phyloP scores from a whole-genome alignment of 2,113 vertebrate genomes.

The Forbesichthys papilliferus region DNA sequence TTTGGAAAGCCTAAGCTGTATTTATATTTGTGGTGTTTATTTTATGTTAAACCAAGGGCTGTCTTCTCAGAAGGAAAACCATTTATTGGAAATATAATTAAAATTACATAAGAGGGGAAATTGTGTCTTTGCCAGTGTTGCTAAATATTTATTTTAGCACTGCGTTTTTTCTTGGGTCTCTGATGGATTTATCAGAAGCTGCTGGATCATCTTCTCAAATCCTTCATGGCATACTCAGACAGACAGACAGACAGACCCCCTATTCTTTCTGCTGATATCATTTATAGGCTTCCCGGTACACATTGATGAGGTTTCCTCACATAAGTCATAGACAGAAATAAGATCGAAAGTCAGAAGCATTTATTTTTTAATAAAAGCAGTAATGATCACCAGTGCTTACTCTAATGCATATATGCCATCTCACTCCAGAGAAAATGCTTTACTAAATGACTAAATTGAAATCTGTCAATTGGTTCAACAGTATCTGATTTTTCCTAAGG shows the following conservation, averaged over 20 bases:
- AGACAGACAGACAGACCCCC: neutral
- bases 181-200: neutral
- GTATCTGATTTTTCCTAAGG: no score
- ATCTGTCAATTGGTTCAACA: no score
- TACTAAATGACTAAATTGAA: no score
- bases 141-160: slow-evolving; percentile 46
- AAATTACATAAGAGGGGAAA: no score
- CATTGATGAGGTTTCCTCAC: neutral
- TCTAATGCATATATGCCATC: no score
- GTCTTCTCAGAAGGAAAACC: neutral
- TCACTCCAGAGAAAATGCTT: no score
- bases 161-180: neutral
- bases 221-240: slow-evolving; percentile 1
- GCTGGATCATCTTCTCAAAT: neutral
- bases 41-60: neutral
- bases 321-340: slow-evolving; percentile 1
- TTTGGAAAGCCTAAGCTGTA: neutral
- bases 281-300: neutral
- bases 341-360: neutral
- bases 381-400: no score
- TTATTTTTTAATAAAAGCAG: no score
- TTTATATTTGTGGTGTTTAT: neutral
- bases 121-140: neutral
- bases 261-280: no score
- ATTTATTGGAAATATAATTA: no score